A percentile compares a stretch with the other conserved stretches of the same genome.
phyloP scores from a whole-genome alignment of 2,888 invertebrate genomes.

The Drosophila melanocephala region DNA sequence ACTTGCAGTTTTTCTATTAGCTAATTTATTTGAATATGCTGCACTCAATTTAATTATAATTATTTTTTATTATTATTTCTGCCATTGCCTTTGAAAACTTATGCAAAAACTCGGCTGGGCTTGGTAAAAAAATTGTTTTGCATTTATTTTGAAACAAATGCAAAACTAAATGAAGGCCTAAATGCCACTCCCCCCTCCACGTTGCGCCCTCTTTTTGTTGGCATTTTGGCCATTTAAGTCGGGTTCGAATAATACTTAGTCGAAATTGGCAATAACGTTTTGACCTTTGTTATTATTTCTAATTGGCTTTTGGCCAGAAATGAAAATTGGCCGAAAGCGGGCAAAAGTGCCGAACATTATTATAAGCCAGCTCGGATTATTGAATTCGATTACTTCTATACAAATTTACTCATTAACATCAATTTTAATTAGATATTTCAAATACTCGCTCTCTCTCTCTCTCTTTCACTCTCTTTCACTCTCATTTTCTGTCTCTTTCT shows the following conservation, averaged over 20 bases:
- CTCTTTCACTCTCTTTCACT: neutral
- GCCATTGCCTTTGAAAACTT: neutral
- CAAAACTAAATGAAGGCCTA: neutral
- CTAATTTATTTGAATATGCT: neutral
- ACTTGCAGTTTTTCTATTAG: neutral
- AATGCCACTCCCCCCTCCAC: rapidly evolving
- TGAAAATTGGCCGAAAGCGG: neutral
- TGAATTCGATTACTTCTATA: neutral
- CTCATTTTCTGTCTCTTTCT: neutral
- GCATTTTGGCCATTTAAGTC: neutral
- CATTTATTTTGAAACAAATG: neutral
- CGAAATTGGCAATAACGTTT: neutral
- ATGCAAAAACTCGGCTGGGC: neutral
- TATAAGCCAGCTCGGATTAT: neutral
- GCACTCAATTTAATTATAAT: conserved; percentile 3
- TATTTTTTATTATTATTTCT: neutral
- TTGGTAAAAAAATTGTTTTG: neutral
- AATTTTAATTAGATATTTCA: neutral
- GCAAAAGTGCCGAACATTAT: neutral
- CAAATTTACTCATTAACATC: neutral
- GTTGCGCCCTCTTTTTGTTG: neutral
- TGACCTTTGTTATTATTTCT: neutral
- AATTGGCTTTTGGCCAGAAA: neutral
- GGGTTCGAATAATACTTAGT: neutral
- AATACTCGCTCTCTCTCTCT: neutral